Percentiles rank a stretch among this genome's conserved stretches.
phyloP scores from a whole-genome alignment of 2,797 vertebrate genomes.

The Bucorvus abyssinicus region DNA sequence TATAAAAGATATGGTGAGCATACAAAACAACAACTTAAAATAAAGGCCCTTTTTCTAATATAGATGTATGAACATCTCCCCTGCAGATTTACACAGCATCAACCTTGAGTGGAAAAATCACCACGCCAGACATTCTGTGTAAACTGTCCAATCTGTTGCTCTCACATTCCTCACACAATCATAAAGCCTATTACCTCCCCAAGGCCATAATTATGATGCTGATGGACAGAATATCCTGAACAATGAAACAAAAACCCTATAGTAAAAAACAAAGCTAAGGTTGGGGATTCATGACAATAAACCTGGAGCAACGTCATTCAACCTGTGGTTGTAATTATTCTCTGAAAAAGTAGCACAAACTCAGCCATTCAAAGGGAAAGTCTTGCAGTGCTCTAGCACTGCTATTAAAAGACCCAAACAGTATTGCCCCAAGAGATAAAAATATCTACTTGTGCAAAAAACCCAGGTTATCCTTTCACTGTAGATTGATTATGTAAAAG shows the following conservation, averaged over 20 bases:
- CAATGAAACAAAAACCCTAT: not conserved
- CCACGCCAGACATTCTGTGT: not conserved
- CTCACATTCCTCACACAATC: conserved; percentile 2
- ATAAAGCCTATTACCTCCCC: conserved; percentile 16
- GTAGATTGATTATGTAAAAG: not conserved
- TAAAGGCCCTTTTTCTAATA: not conserved
- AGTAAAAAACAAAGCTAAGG: conserved; percentile 12
- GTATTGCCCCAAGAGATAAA: not conserved
- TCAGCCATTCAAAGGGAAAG: not conserved
- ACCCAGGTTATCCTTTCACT: not conserved
- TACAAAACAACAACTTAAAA: not conserved
- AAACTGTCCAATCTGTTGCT: conserved; percentile 22
- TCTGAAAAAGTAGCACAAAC: not conserved
- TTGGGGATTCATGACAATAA: not conserved
- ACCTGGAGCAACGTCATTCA: conserved; percentile 14
- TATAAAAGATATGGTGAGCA: not conserved
- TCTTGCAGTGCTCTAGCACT: not conserved
- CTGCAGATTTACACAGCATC: not conserved
- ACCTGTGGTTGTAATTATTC: not conserved
- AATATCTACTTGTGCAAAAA: not conserved
- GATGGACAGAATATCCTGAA: conserved; percentile 1
- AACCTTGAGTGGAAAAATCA: conserved; percentile 6
- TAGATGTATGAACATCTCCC: not conserved
- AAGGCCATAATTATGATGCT: not conserved
- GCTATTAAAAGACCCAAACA: not conserved